Evolutionary conservation across 2,797 vertebrate species (phyloP), one percentile per base, ranked within the genome.

Genomic region (Pseudocheirus occidentalis): DNA sequence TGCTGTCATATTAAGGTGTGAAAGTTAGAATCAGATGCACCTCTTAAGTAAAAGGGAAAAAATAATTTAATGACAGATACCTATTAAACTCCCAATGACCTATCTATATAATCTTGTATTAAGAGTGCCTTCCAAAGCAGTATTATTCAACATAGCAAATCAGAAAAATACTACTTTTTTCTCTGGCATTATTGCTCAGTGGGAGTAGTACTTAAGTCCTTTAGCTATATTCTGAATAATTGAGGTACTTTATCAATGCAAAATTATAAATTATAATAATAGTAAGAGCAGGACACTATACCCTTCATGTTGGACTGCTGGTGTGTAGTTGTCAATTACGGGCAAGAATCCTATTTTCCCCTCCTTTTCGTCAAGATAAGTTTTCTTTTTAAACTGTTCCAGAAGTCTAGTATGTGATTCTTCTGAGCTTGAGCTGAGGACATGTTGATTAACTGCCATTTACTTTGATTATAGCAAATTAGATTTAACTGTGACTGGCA

Each of bases 391-490:
- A 95, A 73, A 57, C 11, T 96, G 50, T 92, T 96, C 94, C 87
- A 96, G 90, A 94, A 96, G 89, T 92, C 58, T 94, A 40, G 34
- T 94, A 81, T 92, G 27, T 95, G 52, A 81, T 96, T 46, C 91
- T 96, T 93, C 2, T 0, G 58, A 94, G 55, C 93, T 55, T 54
- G 55, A 95, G 40, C 66, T 53, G 56, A 96, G 92, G 13, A 55
- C 81, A 96, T 27, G 21, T 52, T 94, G 94, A 96, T 97, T 96
- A 94, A 56, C 89, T 97, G n/a, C 73, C 58, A 87, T 96, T 97
- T 96, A 92, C 94, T 31, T 93, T 91, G 95, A 96, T 97, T 87
- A 93, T 16, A 62, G 55, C 55, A 96, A 95, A 96, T 97, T 96
- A 93, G 66, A 95, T 96, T 96, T 92, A 94, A 97, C 73, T 94